Evolutionary conservation across 2,888 invertebrate species (phyloP), one percentile per base, ranked within the genome.

Genomic region (Trachelus iudaicus): DNA sequence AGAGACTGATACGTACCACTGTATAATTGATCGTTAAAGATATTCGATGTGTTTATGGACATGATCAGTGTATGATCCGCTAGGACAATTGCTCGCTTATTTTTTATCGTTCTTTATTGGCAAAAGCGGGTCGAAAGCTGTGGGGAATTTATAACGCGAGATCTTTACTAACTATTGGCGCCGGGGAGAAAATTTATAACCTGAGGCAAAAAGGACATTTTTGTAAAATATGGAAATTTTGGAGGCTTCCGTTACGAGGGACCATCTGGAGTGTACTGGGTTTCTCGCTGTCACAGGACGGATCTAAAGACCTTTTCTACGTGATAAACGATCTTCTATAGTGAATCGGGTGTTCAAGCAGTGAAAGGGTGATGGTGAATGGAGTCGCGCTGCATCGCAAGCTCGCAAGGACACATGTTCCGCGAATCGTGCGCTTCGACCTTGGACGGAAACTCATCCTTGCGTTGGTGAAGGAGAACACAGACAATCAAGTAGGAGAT

Each of bases 61-160:
- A 23, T 56, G 56, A 34, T 69, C 73, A 73, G 71, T 78, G 81
- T 76, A 87, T 89, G 87, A 85, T 79, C 76, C 86, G 83, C 85
- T 89, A 88, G 85, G 81, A 79, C 80, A 83, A 86, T 83, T 83
- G 89, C 87, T 86, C 85, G 89, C 89, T 89, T 89, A 89, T 89
- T 89, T 89, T 89, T 89, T 89, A 88, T 89, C 83, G 77, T 89
- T 89, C 78, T 89, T 89, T 84, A 89, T 89, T 83, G 81, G 88
- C 89, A 85, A 82, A 76, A 76, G 76, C 69, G 80, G 73, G 2
- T 56, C 56, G 56, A 23, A 23, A 56, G 40, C 40, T 56, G 40
- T 23, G 4, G 40, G 23, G 23, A 56, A 23, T 23, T 56, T 56
- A 1, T 56, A 56, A 15, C 23, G 56, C 23, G 9, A 23, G 2